phyloP scores from a whole-genome alignment of 1,140 invertebrate genomes.

The Metaphire vulgaris region DNA sequence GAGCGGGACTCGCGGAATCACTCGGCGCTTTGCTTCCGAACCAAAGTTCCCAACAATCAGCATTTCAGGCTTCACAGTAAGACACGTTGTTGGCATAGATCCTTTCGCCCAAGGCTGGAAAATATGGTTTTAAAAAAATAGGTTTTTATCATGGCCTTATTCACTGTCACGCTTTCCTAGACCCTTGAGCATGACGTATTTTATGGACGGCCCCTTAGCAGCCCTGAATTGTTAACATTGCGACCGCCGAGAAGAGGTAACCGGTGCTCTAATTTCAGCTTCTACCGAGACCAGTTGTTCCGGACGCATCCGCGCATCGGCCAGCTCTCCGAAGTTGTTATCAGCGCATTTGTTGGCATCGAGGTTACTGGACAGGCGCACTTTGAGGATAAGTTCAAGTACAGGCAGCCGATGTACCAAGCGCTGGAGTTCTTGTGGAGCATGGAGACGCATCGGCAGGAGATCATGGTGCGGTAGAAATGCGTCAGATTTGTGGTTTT shows the following conservation, averaged over 20 bases:
- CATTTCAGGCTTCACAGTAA: background rate
- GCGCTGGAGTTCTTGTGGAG: constrained; percentile 89
- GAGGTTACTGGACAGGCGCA: constrained; percentile 94
- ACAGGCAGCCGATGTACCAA: constrained; percentile 86
- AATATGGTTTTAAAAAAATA: too few species aligned
- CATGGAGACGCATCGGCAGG: constrained; percentile 54
- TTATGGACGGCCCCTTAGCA: too few species aligned
- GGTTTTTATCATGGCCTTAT: too few species aligned
- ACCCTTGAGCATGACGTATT: too few species aligned
- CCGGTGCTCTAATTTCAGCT: too few species aligned
- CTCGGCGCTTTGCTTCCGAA: constrained; percentile 63
- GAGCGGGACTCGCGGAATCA: constrained; percentile 80
- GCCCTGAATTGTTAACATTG: too few species aligned
- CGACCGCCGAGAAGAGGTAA: too few species aligned
- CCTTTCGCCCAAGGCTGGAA: too few species aligned
- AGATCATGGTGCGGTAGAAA: constrained; percentile 61
- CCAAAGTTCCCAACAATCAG: background rate
- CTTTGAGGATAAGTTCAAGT: constrained; percentile 97
- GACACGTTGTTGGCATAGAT: too few species aligned
- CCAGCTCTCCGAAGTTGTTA: constrained; percentile 66
- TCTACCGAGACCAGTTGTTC: constrained; percentile 70
- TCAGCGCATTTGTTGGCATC: constrained; percentile 90
- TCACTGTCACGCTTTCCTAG: too few species aligned
- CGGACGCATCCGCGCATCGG: constrained; percentile 65
- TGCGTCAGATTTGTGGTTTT: background rate